Evolutionary conservation across 2,888 invertebrate species (phyloP), one percentile per base, ranked within the genome.

Genomic region (Melinaea marsaeus): DNA sequence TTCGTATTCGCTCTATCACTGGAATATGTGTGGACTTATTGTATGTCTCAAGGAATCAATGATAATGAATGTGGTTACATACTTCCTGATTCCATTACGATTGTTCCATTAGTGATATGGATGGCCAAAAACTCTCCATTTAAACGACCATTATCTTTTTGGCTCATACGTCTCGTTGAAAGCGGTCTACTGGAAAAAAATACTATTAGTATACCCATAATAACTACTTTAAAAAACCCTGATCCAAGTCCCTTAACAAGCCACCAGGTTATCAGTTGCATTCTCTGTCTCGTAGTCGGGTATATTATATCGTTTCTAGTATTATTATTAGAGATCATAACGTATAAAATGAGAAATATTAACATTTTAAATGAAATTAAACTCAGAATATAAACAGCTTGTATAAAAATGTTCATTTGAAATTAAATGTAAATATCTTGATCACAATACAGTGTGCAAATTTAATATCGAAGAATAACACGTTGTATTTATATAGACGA

Each of bases 71-170:
- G 87, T 67, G 86, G 84, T 0, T 78, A 84, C 59, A 68, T 86
- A 2, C 73, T 88, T 3, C 79, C 85, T 0, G 86, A 87, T 60
- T 83, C 84, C 0, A 85, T 87, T 37, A 74, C 86, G 73, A 81
- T 82, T 1, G 76, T 85, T 4, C 85, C 86, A 6, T 71, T 86
- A 57, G 86, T 86, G 1, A 75, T 86, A 22, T 86, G 84, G 85
- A 81, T 83, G 78, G 80, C 72, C 61, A 78, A 76, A 63, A 74
- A 80, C 61, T 87, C 87, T 11, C 81, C 86, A 1, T 86, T 83
- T 60, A 69, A 70, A 2, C 71, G 70, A 13, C 72, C 82, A 0
- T 61, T 86, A 6, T 68, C 75, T 0, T 63, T 74, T 11, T 86
- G 85, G 86, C 68, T 87, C 4, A 80, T 80, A 13, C 75, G 86